These are phyloP conservation scores for Pristionchus mayeri DNA, from an alignment of 2,888 invertebrate genomes.

Conservation along the genomic window DNA sequence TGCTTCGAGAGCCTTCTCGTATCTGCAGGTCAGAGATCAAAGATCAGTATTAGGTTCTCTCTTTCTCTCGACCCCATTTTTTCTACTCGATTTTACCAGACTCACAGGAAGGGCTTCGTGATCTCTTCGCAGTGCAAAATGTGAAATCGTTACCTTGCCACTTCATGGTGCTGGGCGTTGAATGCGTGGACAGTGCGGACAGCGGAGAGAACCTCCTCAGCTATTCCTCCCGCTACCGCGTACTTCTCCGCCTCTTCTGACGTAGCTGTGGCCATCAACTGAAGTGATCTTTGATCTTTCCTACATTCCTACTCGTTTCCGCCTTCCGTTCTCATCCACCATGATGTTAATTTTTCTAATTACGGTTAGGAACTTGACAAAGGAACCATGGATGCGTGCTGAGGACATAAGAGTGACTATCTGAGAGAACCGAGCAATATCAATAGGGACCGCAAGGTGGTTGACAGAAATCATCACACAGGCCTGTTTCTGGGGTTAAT, in stretches of 20 bases:
- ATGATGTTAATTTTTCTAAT: too few species aligned
- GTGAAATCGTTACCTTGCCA: slow-evolving; percentile 43
- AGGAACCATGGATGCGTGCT: too few species aligned
- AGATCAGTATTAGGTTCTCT: not conserved
- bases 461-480: too few species aligned
- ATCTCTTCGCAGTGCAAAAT: not conserved
- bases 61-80: not conserved
- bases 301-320: too few species aligned
- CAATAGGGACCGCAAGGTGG: too few species aligned
- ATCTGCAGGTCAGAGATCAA: slow-evolving; percentile 62
- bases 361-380: too few species aligned
- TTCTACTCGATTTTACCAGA: not conserved
- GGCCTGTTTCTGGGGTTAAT: too few species aligned
- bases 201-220: slow-evolving; percentile 70
- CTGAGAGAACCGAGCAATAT: too few species aligned
- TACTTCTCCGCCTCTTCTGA: slow-evolving; percentile 77
- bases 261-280: slow-evolving; percentile 78
- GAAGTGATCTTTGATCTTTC: slow-evolving; percentile 49
- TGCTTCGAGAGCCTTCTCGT: slow-evolving; percentile 67
- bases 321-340: too few species aligned
- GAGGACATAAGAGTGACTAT: too few species aligned
- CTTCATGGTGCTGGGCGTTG: slow-evolving; percentile 67
- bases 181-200: slow-evolving; percentile 70
- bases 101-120: not conserved
- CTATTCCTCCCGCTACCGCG: slow-evolving; percentile 71